A percentile compares a stretch with the other conserved stretches of the same genome.
These are phyloP conservation scores for Gallirallus australis DNA, from an alignment of 2,797 vertebrate genomes.

Conservation along the genomic window DNA sequence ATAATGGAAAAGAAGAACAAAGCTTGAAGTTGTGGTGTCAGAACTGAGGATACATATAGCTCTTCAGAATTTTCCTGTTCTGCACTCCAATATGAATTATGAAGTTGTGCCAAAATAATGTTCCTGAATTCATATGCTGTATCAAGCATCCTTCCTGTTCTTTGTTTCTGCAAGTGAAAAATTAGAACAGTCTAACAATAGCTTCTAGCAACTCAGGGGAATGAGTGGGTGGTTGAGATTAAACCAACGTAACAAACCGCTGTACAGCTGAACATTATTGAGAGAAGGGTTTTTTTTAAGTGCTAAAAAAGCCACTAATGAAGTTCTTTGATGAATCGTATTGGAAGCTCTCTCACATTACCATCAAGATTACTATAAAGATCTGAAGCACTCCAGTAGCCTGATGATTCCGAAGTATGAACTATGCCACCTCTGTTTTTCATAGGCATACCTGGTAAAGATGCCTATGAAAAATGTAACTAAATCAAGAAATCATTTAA, in stretches of 20 bases:
- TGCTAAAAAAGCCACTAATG: not conserved
- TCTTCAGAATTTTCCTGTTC: slow-evolving; percentile 18
- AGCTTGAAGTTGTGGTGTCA: slow-evolving; percentile 49
- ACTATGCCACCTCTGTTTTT: too few relatives aligned
- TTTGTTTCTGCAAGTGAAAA: not conserved
- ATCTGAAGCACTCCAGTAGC: not conserved
- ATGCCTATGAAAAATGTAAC: not conserved
- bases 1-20: slow-evolving; percentile 68
- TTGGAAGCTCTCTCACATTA: not conserved
- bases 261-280: not conserved
- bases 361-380: not conserved
- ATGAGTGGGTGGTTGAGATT: not conserved
- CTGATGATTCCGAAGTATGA: not conserved
- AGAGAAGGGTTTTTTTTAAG: not conserved
- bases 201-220: not conserved
- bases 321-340: not conserved
- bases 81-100: not conserved
- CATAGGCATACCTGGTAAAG: too few relatives aligned
- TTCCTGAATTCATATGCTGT: not conserved
- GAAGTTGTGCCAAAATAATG: not conserved
- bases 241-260: not conserved
- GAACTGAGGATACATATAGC: slow-evolving; percentile 15
- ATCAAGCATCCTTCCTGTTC: not conserved
- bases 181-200: not conserved
- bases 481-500: not conserved